phyloP scores from a whole-genome alignment of 2,113 vertebrate species.

The Lucifuga dentata region DNA sequence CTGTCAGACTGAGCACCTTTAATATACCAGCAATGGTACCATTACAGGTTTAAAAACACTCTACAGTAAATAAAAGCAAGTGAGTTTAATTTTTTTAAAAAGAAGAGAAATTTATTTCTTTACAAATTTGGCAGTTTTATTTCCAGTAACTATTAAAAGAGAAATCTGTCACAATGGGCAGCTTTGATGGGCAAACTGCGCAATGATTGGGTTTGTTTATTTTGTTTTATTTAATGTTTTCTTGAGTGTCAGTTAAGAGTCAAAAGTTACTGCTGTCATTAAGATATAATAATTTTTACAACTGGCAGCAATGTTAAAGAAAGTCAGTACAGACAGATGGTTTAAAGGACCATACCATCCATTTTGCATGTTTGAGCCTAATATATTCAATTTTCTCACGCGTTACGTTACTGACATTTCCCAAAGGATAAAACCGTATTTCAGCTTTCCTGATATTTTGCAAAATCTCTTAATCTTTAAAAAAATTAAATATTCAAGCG shows the following conservation, averaged over 20 bases:
- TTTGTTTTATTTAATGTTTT: neutral
- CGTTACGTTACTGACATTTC: too few relatives aligned
- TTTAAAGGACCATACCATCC: too few relatives aligned
- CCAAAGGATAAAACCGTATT: too few relatives aligned
- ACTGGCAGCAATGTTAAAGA: neutral
- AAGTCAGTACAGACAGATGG: neutral
- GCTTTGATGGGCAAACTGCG: too few relatives aligned
- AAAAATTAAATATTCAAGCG: too few relatives aligned
- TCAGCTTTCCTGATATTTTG: too few relatives aligned
- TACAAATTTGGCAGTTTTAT: neutral
- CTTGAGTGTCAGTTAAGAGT: too few relatives aligned
- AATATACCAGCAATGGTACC: too few relatives aligned
- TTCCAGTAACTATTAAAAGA: neutral
- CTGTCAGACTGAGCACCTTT: too few relatives aligned
- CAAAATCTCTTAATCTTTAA: too few relatives aligned
- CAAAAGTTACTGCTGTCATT: neutral
- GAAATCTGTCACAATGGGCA: neutral
- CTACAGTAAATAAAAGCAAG: neutral
- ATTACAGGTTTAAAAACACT: neutral
- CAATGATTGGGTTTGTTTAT: neutral
- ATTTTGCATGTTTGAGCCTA: too few relatives aligned
- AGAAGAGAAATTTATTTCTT: neutral
- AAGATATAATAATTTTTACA: conserved; percentile 35
- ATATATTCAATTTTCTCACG: too few relatives aligned
- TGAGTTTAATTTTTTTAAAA: conserved; percentile 23